Evolutionary conservation across 1,140 invertebrate genomes (phyloP), one percentile per base, ranked within the genome.

Genomic region (Nephila pilipes): DNA sequence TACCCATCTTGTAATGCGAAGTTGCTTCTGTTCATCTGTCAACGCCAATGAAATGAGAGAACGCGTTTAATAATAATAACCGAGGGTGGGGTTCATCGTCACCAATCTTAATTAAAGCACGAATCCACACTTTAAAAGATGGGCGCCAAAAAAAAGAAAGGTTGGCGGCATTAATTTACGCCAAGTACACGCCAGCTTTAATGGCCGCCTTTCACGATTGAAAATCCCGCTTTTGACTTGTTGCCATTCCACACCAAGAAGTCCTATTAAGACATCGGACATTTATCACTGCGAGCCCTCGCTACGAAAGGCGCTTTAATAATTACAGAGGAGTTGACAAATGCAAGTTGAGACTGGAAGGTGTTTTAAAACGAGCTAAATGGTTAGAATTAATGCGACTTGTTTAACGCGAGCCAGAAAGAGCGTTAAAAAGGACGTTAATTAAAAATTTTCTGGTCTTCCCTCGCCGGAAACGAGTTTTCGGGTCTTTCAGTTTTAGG

Each of bases 351-450:
- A 25, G 20, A 46, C 80, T 38, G 80, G 38, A 32, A 29, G 38
- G 36, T n/a, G 20, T 81, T 54, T 81, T 81, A 55, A 55, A 81
- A 81, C 38, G 38, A 54, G 80, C 80, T 81, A 81, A 81, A 81
- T 55, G 80, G 80, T 81, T n/a, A 81, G 80, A 81, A 81, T 81
- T 81, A 81, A 81, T 81, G 80, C 38, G 80, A 81, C 38, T 81
- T 81, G 80, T 81, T 81, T 81, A 54, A 81, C n/a, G 16, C 38
- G 38, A 81, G 80, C 12, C 80, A 25, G 80, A 81, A 54, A 75
- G 46, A 22, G 80, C 80, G 80, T 81, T 81, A 81, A 81, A 81
- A 81, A 81, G 80, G 80, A 36, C 38, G 80, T 81, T 54, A 81
- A 81, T 81, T 81, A 81, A 81, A 81, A 81, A 81, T 81, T 81